Percentiles rank a stretch among this genome's conserved stretches.
Evolutionary conservation across 2,888 invertebrate species (phyloP).

Genomic region (Philereme transversata): DNA sequence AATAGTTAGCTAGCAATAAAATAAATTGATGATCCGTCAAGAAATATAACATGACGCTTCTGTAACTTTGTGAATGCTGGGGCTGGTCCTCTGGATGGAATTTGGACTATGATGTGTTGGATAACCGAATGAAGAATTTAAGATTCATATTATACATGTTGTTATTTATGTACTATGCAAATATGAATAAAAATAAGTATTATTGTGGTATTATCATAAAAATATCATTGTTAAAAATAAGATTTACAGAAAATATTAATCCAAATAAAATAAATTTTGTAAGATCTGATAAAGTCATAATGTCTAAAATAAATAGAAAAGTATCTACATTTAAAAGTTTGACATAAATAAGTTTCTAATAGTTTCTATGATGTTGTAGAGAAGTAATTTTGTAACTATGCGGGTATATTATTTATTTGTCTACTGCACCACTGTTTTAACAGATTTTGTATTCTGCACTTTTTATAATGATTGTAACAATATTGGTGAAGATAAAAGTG

Average conservation of each 20-base stretch:
- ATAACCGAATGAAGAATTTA: conserved; percentile 40
- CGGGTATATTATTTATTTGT: conserved; percentile 17
- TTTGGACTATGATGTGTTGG: conserved; percentile 39
- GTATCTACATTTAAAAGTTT: background rate
- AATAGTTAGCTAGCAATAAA: conserved; percentile 71
- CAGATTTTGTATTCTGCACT: conserved; percentile 43
- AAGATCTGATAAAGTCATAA: conserved; percentile 7
- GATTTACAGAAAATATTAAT: conserved; percentile 20
- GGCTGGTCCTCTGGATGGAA: conserved; percentile 62
- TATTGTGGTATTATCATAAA: conserved; percentile 15
- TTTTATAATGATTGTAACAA: conserved; percentile 51
- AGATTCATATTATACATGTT: conserved; percentile 43
- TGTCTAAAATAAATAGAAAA: conserved; percentile 1
- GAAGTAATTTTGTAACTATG: conserved; percentile 13
- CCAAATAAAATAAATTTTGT: conserved; percentile 22
- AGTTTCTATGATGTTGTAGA: conserved; percentile 16
- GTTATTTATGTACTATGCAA: conserved; percentile 40
- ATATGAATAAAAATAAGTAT: conserved; percentile 24
- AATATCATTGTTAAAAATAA: conserved; percentile 22
- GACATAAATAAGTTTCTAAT: background rate
- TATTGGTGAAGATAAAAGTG: conserved; percentile 37
- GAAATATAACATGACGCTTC: conserved; percentile 48
- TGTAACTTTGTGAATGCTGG: conserved; percentile 63
- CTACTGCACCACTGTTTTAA: conserved; percentile 30
- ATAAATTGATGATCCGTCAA: conserved; percentile 48